phyloP scores from a whole-genome alignment of 2,797 vertebrate genomes.

The Craterocephalus amniculus region DNA sequence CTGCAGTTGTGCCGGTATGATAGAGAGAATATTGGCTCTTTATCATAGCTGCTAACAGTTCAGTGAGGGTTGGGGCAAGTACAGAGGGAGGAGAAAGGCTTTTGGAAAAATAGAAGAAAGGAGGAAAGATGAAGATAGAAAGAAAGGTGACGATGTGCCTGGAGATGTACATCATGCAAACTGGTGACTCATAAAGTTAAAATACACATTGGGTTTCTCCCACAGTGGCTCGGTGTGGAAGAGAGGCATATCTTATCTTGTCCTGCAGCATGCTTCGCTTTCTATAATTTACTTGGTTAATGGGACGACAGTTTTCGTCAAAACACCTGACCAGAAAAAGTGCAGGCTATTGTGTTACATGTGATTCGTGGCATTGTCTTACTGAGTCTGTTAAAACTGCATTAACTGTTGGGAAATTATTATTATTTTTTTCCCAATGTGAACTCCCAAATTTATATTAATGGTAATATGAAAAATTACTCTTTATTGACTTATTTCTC shows the following conservation, averaged over 20 bases:
- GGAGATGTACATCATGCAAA: constrained; percentile 46
- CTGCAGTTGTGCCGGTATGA: constrained; percentile 97
- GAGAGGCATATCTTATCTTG: constrained; percentile 2
- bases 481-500: no score
- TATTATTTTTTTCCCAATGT: no score
- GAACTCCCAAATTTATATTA: no score
- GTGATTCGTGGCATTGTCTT: no score
- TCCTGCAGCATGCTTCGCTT: background rate
- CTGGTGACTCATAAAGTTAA: constrained; percentile 42
- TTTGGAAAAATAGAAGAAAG: constrained; percentile 48
- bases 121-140: constrained; percentile 28
- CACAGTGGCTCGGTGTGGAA: constrained; percentile 8
- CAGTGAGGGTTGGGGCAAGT: constrained; percentile 58
- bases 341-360: no score
- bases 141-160: constrained; percentile 52
- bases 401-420: no score
- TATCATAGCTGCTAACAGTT: constrained; percentile 86
- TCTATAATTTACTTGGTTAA: background rate
- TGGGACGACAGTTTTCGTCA: no score
- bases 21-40: constrained; percentile 99
- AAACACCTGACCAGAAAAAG: background rate
- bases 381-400: no score
- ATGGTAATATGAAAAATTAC: no score
- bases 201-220: constrained; percentile 33
- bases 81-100: constrained; percentile 12